Evolutionary conservation across 2,888 invertebrate species (phyloP).

Genomic region (Chloromyia formosa): DNA sequence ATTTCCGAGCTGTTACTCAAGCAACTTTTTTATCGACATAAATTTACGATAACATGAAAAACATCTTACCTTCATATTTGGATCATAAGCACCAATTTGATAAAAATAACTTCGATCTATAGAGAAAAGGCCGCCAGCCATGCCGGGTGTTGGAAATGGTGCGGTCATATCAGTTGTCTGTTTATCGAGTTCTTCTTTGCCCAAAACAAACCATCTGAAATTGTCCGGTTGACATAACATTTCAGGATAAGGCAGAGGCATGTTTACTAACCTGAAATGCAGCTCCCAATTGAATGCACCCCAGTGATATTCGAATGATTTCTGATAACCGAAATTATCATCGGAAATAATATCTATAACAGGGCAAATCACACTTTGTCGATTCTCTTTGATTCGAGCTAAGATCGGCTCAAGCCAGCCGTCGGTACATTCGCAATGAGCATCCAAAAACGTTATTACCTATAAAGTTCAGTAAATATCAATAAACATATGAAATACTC

Average conservation of each 20-base stretch:
- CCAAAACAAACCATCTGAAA: conserved; percentile 73
- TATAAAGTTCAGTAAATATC: neutral
- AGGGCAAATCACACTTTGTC: conserved; percentile 69
- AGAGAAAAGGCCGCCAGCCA: conserved; percentile 90
- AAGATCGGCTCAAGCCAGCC: conserved; percentile 84
- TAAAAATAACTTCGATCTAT: conserved; percentile 88
- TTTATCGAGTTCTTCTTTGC: conserved; percentile 68
- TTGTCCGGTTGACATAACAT: neutral
- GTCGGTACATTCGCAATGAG: conserved; percentile 92
- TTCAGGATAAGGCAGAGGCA: neutral
- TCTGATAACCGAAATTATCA: conserved; percentile 93
- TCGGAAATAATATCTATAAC: conserved; percentile 95
- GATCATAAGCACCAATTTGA: conserved; percentile 87
- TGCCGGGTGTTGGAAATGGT: conserved; percentile 84
- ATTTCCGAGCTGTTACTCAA: too few relatives aligned
- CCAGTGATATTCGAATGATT: conserved; percentile 91
- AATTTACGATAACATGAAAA: too few relatives aligned
- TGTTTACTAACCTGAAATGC: conserved; percentile 71
- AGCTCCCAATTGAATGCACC: conserved; percentile 99
- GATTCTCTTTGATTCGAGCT: conserved; percentile 65
- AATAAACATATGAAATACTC: neutral
- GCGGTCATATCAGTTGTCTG: conserved; percentile 78
- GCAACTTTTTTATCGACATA: too few relatives aligned
- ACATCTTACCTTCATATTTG: conserved; percentile 76
- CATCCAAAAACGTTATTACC: conserved; percentile 91